Evolutionary conservation across 2,888 invertebrate genomes (phyloP), one percentile per base, ranked within the genome.

Genomic region (Smittia sp.): DNA sequence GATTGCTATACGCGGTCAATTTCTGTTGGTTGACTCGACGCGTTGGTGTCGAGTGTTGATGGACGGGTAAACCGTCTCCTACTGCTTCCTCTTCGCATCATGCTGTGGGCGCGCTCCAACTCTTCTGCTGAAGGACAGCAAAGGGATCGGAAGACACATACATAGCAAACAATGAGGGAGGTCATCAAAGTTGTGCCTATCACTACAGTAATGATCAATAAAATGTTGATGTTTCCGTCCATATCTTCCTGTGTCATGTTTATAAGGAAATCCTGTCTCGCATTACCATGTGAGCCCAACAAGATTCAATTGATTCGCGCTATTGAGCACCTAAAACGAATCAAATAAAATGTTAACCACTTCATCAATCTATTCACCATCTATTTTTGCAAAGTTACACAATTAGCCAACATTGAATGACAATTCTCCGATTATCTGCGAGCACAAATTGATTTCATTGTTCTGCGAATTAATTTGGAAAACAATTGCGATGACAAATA

Each of bases 81-180:
- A n/a, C 66, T 73, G 32, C 73, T 73, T 3, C 66, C 66, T 39
- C 73, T 25, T 52, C 73, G 25, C 52, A 73, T 65, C n/a, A 65
- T 65, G n/a, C 73, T 73, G 1, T 66, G 65, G 9, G 65, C 52
- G 41, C 73, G 65, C 3, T 65, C 66, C 11, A 66, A 32, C 78
- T 85, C 83, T 76, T 83, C 79, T 11, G 85, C 79, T 22, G 83
- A 82, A 73, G 85, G 86, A 75, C 88, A 89, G 78, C 87, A 88
- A 1, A 88, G 82, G 75, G 87, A 83, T 68, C 86, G 84, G 74
- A 89, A 85, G 18, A 89, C 88, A 77, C 87, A 88, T 3, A 86
- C 86, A 79, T 89, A 89, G 79, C 88, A 89, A 79, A 87, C 83
- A 0, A 89, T 82, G 11, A 89, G 79, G 0, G 86, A 86, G 63